These are phyloP conservation scores for Plagodis pulveraria DNA, from an alignment of 2,888 invertebrate genomes.

Conservation along the genomic window DNA sequence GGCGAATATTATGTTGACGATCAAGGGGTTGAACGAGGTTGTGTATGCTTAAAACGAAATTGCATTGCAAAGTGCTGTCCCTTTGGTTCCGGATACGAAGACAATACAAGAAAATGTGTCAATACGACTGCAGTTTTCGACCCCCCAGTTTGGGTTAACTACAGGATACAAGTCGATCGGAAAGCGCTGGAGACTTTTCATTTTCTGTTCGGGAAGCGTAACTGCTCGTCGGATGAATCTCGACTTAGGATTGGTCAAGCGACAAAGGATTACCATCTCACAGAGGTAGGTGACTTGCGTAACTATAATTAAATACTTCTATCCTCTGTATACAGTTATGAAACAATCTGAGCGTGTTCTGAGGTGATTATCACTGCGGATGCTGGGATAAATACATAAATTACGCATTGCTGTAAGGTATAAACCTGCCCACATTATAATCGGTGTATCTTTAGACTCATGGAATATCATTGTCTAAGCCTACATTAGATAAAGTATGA, in stretches of 20 bases:
- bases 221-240: conserved; percentile 41
- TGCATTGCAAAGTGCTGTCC: conserved; percentile 67
- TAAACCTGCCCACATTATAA: background rate
- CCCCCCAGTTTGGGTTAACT: conserved; percentile 54
- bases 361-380: conserved; percentile 5
- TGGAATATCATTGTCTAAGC: no score
- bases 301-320: conserved; percentile 3
- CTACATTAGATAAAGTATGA: no score
- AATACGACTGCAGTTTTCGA: conserved; percentile 44
- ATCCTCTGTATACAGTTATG: conserved; percentile 3
- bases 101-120: conserved; percentile 44
- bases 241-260: conserved; percentile 42
- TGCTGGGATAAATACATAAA: conserved; percentile 3
- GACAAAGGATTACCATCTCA: conserved; percentile 41
- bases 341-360: conserved; percentile 8
- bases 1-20: conserved; percentile 52
- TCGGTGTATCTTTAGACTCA: no score
- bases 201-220: conserved; percentile 52
- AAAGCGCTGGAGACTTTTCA: conserved; percentile 51
- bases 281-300: conserved; percentile 49
- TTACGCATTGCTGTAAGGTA: background rate
- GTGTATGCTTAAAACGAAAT: conserved; percentile 50
- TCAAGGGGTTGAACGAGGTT: conserved; percentile 47
- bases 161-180: conserved; percentile 36
- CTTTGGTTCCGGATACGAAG: conserved; percentile 49